These are phyloP conservation scores for Myotis findleyi DNA, from an alignment of 2,797 vertebrate species.

Conservation along the genomic window DNA sequence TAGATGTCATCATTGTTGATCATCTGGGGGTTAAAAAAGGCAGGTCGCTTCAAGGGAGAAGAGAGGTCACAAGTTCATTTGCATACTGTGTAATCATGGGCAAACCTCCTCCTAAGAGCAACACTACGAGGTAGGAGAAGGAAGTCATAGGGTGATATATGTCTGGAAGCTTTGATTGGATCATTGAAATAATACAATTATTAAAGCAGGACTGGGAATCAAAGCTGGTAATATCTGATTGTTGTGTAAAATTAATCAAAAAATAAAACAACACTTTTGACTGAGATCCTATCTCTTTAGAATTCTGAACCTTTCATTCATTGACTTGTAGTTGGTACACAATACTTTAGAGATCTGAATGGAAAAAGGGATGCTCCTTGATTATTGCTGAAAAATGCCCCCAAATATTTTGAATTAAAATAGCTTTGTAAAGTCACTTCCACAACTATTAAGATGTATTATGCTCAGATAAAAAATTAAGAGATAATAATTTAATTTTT, in stretches of 20 bases:
- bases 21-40: background rate
- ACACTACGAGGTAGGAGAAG: background rate
- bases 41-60: background rate
- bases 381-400: background rate
- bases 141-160: background rate
- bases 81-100: background rate
- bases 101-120: background rate
- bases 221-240: background rate
- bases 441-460: slow-evolving; percentile 1
- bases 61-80: background rate
- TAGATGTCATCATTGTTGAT: background rate
- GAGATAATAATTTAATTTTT: background rate
- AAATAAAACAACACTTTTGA: background rate
- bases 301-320: slow-evolving; percentile 1
- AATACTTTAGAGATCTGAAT: slow-evolving; percentile 1
- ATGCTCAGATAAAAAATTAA: slow-evolving; percentile 41
- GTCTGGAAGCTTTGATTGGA: background rate
- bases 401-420: background rate
- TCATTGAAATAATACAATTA: background rate
- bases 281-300: background rate
- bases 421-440: slow-evolving; percentile 31
- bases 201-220: background rate
- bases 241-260: background rate
- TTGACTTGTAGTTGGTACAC: background rate
- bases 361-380: background rate